Base-by-base conservation (phyloP, 2,888 invertebrate genomes). In the Autographa pulchrina region DNA sequence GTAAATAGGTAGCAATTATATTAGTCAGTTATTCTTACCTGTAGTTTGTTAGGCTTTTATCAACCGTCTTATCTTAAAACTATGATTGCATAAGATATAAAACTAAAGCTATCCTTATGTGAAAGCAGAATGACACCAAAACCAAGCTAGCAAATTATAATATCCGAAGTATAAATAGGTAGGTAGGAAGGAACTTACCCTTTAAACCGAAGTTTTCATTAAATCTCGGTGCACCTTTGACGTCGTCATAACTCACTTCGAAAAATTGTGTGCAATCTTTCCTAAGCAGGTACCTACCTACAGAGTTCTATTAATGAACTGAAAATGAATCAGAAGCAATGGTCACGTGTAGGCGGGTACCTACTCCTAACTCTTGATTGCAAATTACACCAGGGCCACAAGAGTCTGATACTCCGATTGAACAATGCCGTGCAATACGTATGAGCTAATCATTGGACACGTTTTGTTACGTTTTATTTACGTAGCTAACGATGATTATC, bases 401-500 rank as follows among this genome's bases (percentile, higher is more conserved):
- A 56, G 59, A 14, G 16, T 48, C 48, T 65, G 52, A 48, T 48
- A 48, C 7, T 48, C n/a, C 8, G 48, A 78, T 77, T 81, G 41
- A 74, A 72, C 63, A 78, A 80, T 73, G 62, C 13, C 60, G 59
- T 76, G 63, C 68, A 77, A 79, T 72, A 72, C 32, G 31, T 76
- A 68, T 77, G 67, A 80, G 69, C 69, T 83, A 81, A 84, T 77
- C 70, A 77, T 69, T 69, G 70, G 68, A 63, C 66, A 60, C 62
- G 68, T 73, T 77, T 71, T 62, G 68, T 61, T 83, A 76, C 67
- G 78, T 80, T 71, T 76, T 74, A 74, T 74, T 76, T 81, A 83
- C 82, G 83, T 84, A 74, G 75, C 68, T 68, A 75, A 78, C 75
- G 71, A 80, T 81, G 74, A 80, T 82, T 84, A 84, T 82, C 82